These are phyloP conservation scores for Microctonus hyperodae DNA, from an alignment of 2,888 invertebrate species.

Conservation along the genomic window DNA sequence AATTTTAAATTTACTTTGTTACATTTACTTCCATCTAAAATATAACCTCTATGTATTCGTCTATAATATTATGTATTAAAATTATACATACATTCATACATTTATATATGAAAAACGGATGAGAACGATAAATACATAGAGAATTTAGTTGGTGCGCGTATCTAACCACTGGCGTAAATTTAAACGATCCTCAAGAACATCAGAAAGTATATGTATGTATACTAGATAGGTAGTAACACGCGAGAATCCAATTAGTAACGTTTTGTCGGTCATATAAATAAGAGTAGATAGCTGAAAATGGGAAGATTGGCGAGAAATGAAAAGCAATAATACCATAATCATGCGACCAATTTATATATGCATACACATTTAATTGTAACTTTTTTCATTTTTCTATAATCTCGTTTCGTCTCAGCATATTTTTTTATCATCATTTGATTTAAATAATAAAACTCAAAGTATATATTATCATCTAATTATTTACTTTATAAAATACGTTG, in stretches of 20 bases:
- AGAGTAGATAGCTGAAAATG: background rate
- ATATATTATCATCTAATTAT: background rate
- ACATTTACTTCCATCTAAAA: background rate
- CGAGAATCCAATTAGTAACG: conserved; percentile 55
- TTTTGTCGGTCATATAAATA: conserved; percentile 39
- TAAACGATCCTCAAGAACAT: conserved; percentile 23
- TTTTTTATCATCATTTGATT: background rate
- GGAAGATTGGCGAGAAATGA: background rate
- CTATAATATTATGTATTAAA: background rate
- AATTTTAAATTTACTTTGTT: background rate
- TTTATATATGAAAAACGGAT: background rate
- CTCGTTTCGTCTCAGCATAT: background rate
- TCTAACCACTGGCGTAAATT: conserved; percentile 20
- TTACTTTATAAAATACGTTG: background rate
- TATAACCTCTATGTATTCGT: background rate
- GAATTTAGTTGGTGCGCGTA: background rate
- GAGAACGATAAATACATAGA: background rate
- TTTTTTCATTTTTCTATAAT: too few species aligned
- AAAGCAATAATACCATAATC: background rate
- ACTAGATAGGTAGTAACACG: conserved; percentile 37
- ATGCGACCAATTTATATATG: background rate
- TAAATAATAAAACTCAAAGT: background rate
- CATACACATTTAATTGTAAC: background rate
- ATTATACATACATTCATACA: background rate
- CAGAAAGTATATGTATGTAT: background rate